Percentiles rank a stretch among this genome's conserved stretches.
Evolutionary conservation across 2,113 vertebrate genomes (phyloP).

Genomic region (Agapornis roseicollis): DNA sequence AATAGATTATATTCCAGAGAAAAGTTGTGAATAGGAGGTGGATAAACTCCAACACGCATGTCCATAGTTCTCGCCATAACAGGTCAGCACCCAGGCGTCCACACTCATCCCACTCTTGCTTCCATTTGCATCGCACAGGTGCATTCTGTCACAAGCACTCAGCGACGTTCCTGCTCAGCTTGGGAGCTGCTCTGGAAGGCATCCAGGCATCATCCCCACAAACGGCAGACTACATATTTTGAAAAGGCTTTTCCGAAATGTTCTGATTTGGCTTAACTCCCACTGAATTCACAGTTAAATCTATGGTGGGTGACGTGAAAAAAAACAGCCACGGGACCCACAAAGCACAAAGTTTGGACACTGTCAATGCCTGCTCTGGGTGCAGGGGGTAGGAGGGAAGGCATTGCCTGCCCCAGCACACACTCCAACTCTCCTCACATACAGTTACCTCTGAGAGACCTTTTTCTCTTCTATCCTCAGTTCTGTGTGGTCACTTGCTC

Average conservation of each 20-base stretch:
- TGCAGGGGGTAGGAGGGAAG: neutral
- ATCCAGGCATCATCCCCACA: neutral
- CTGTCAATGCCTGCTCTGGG: neutral
- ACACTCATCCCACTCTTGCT: neutral
- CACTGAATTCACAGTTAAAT: slow-evolving; percentile 31
- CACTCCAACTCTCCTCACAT: fast-evolving
- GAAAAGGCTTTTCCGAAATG: neutral
- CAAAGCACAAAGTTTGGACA: neutral
- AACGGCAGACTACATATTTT: neutral
- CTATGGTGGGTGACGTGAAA: neutral
- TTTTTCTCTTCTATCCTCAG: neutral
- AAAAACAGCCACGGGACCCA: neutral
- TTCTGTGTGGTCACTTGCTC: neutral
- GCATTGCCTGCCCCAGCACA: neutral
- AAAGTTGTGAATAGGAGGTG: neutral
- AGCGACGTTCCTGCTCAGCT: neutral
- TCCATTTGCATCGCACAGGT: neutral
- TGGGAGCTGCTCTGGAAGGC: slow-evolving; percentile 3
- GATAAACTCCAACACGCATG: fast-evolving
- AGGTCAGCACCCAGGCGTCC: neutral
- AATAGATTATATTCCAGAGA: neutral
- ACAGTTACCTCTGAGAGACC: neutral
- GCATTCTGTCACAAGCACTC: neutral
- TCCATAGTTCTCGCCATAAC: fast-evolving
- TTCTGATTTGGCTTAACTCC: slow-evolving; percentile 14